Conservation (phyloP, 2,888 invertebrate species). For the Lithophane leautieri region DNA sequence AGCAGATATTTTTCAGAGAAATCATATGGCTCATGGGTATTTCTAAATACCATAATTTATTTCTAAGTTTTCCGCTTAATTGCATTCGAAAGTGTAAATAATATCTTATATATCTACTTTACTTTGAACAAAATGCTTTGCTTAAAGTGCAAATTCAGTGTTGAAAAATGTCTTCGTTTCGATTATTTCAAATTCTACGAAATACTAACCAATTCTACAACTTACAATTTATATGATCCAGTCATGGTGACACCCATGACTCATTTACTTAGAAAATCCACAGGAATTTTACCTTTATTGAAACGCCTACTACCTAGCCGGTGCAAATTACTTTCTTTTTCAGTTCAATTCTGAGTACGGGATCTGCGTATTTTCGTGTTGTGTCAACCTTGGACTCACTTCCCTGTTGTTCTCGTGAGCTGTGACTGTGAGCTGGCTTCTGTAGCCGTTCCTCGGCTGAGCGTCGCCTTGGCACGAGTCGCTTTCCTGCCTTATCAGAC, state of each 20-base stretch:
- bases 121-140: not conserved
- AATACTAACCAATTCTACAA: conserved; percentile 3
- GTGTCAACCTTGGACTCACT: conserved; percentile 38
- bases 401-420: conserved; percentile 38
- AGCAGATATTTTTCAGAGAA: not conserved
- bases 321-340: conserved; percentile 4
- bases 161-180: conserved; percentile 3
- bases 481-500: conserved; percentile 47
- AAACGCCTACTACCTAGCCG: not conserved
- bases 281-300: conserved; percentile 46
- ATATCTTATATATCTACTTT: conserved; percentile 4
- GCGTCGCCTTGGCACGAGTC: conserved; percentile 34
- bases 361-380: conserved; percentile 9
- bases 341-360: conserved; percentile 35
- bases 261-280: conserved; percentile 50
- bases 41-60: not conserved
- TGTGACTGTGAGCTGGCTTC: conserved; percentile 24
- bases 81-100: conserved; percentile 16
- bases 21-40: not conserved
- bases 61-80: not conserved
- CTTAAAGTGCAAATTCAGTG: conserved; percentile 24
- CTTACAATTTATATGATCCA: conserved; percentile 15
- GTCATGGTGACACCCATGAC: conserved; percentile 29
- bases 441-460: conserved; percentile 5
- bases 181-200: conserved; percentile 40